A percentile compares a stretch with the other conserved stretches of the same genome.
Evolutionary conservation across 2,113 vertebrate species (phyloP).

Genomic region (Eptesicus fuscus): DNA sequence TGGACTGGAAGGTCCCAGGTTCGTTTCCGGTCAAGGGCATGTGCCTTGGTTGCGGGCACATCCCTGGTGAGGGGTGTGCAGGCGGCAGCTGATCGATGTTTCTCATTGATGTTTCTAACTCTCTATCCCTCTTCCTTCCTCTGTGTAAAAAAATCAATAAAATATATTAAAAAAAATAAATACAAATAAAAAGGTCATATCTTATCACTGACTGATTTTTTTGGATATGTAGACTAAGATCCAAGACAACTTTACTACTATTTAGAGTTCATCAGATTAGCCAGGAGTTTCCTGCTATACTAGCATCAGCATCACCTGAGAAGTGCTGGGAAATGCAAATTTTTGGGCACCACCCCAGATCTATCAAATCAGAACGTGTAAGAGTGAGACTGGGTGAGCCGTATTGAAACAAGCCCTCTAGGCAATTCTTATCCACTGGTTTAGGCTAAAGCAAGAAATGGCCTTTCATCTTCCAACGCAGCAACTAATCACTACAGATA

Average conservation of each 20-base stretch:
- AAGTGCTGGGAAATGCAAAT: not conserved
- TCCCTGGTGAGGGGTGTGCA: no score
- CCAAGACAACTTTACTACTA: not conserved
- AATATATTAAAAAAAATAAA: no score
- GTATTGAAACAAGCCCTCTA: not conserved
- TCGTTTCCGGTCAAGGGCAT: no score
- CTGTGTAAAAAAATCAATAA: no score
- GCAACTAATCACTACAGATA: not conserved
- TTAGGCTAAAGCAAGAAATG: not conserved
- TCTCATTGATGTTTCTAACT: no score
- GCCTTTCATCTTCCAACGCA: not conserved
- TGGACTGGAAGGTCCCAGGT: no score
- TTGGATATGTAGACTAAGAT: not conserved
- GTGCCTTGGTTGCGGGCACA: no score
- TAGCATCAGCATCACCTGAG: not conserved
- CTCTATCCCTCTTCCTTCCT: no score
- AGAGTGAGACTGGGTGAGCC: not conserved
- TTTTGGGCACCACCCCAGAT: not conserved
- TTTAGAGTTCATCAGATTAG: not conserved
- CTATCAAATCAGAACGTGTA: slow-evolving; percentile 5
- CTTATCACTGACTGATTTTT: not conserved
- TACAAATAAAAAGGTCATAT: not conserved
- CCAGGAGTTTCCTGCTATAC: not conserved
- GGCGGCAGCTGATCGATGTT: no score
- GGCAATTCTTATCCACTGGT: not conserved